These are phyloP conservation scores for Trididemnum miniatum DNA, from an alignment of 23 tunicate species.

Conservation along the genomic window DNA sequence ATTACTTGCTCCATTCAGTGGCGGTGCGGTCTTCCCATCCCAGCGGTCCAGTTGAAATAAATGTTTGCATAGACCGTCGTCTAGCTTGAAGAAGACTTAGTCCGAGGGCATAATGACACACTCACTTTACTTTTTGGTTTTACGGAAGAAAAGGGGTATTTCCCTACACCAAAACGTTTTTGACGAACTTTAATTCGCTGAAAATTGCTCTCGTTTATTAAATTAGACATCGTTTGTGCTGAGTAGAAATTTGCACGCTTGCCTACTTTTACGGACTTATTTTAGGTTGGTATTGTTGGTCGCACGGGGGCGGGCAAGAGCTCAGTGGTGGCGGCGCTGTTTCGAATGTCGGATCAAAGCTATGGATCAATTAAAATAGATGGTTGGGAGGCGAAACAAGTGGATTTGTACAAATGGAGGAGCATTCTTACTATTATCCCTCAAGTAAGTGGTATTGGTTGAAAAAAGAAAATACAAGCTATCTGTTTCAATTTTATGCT, in stretches of 20 bases:
- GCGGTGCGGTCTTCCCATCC: not conserved
- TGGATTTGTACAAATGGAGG: constrained; percentile 50
- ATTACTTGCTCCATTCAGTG: not conserved
- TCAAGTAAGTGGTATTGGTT: constrained; percentile 19
- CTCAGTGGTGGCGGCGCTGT: constrained; percentile 70
- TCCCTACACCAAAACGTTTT: too few relatives aligned
- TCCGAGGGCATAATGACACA: too few relatives aligned
- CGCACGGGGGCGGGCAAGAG: constrained; percentile 93
- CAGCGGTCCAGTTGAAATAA: not conserved
- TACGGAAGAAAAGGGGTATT: too few relatives aligned
- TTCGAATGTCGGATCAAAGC: constrained; percentile 47
- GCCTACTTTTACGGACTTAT: too few relatives aligned
- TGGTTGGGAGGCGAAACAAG: constrained; percentile 36
- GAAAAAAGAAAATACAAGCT: not conserved
- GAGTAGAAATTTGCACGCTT: too few relatives aligned
- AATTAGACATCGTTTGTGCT: too few relatives aligned
- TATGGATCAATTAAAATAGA: constrained; percentile 63
- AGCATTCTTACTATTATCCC: constrained; percentile 59
- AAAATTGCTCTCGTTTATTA: too few relatives aligned
- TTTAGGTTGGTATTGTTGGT: constrained; percentile 81
- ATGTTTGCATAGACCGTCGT: too few relatives aligned
- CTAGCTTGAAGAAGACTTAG: too few relatives aligned
- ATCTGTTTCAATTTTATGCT: too few relatives aligned
- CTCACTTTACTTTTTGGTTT: too few relatives aligned
- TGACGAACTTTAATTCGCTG: too few relatives aligned